These are phyloP conservation scores for Exephanes ischioxanthus DNA, from an alignment of 2,888 invertebrate genomes.

Conservation along the genomic window DNA sequence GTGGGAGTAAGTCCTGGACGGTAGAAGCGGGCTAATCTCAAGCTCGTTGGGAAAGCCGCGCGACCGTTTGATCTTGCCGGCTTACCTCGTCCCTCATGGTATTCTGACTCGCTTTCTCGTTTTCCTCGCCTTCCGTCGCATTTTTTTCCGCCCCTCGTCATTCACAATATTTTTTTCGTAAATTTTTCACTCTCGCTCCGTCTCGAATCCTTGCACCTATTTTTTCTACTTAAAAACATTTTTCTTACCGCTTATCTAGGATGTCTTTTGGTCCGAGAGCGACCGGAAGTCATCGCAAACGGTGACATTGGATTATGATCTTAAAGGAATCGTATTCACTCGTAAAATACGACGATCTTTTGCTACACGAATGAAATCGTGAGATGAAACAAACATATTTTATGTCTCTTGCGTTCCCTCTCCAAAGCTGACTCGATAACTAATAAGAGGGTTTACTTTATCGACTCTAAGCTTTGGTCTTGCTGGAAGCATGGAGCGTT, in stretches of 20 bases:
- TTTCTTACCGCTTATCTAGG: background rate
- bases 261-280: conserved; percentile 17
- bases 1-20: conserved; percentile 35
- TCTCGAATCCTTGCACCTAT: background rate
- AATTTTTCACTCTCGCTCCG: conserved; percentile 10
- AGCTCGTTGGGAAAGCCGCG: conserved; percentile 62
- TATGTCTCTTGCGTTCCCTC: background rate
- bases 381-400: background rate
- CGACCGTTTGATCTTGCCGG: conserved; percentile 65
- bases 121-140: conserved; percentile 13
- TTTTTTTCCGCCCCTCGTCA: background rate
- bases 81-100: conserved; percentile 44
- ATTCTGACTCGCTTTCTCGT: conserved; percentile 18
- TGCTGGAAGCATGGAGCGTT: no score
- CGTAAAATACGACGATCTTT: background rate
- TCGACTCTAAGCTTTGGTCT: background rate
- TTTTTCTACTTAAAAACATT: background rate
- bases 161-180: background rate
- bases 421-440: background rate
- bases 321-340: background rate
- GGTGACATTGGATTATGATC: background rate
- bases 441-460: background rate
- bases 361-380: background rate
- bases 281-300: conserved; percentile 32
- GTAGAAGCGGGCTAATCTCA: conserved; percentile 64